A percentile compares a stretch with the other conserved stretches of the same genome.
Conservation (phyloP, 1,140 invertebrate species). For the Nilaparvata lugens region DNA sequence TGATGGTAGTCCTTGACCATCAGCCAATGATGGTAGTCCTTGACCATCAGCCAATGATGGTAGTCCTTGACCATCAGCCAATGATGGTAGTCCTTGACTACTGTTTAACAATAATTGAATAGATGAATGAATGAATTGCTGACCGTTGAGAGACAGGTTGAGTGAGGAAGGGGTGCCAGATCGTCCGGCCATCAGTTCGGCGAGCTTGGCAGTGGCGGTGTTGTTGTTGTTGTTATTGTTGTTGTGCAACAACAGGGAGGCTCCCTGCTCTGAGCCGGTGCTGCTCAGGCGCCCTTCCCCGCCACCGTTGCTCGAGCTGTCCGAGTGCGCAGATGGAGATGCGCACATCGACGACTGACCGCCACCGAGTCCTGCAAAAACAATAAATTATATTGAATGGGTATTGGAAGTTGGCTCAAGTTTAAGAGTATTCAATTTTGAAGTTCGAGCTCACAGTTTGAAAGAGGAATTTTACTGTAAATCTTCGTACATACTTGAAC, state of each 20-base stretch:
- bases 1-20: no score
- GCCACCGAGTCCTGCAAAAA: background rate
- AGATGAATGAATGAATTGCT: background rate
- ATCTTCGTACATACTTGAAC: no score
- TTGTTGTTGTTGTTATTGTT: slow-evolving; percentile 63
- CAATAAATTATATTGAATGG: slow-evolving; percentile 3
- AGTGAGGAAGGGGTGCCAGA: slow-evolving; percentile 19
- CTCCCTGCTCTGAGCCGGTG: slow-evolving; percentile 60
- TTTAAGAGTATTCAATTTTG: no score
- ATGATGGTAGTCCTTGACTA: no score
- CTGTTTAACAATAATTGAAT: no score
- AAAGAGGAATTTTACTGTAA: no score
- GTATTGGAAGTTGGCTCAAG: no score
- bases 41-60: no score
- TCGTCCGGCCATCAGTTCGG: slow-evolving; percentile 30
- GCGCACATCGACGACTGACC: slow-evolving; percentile 21
- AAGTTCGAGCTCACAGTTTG: no score
- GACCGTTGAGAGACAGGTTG: background rate
- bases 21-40: no score
- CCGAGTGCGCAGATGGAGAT: slow-evolving; percentile 71
- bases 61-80: no score
- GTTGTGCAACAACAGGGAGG: slow-evolving; percentile 27
- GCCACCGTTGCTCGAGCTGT: slow-evolving; percentile 44
- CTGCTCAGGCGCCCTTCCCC: slow-evolving; percentile 67
- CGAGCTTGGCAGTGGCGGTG: slow-evolving; percentile 36